These are phyloP conservation scores for Busseola fusca DNA, from an alignment of 2,888 invertebrate species.

Conservation along the genomic window DNA sequence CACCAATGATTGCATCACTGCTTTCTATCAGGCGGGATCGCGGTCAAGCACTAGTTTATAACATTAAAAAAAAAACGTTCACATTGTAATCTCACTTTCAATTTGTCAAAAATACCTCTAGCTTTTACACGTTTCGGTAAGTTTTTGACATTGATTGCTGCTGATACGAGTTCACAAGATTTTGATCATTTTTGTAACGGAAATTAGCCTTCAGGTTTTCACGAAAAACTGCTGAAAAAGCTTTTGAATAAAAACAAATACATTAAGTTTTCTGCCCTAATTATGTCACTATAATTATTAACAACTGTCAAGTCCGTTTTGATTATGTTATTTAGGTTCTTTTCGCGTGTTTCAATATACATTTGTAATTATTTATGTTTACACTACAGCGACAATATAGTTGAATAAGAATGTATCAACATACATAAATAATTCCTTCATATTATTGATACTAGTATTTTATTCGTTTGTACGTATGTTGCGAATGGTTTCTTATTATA, in stretches of 20 bases:
- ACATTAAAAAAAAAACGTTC: too few relatives aligned
- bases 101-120: neutral
- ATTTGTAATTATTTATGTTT: conserved; percentile 44
- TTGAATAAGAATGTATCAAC: conserved; percentile 35
- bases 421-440: conserved; percentile 18
- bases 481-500: too few relatives aligned
- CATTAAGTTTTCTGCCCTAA: conserved; percentile 34
- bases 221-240: neutral
- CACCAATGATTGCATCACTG: too few relatives aligned
- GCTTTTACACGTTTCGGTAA: neutral
- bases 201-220: neutral
- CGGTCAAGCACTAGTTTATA: too few relatives aligned
- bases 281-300: conserved; percentile 57
- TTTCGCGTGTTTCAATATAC: conserved; percentile 55
- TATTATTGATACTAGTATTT: neutral
- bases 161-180: neutral
- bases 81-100: neutral
- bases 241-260: conserved; percentile 21
- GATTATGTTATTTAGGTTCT: conserved; percentile 58
- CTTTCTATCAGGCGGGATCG: too few relatives aligned
- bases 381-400: conserved; percentile 29
- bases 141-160: neutral
- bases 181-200: neutral
- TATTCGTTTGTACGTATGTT: conserved; percentile 26
- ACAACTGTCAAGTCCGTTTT: conserved; percentile 39